Evolutionary conservation across 1,140 invertebrate species (phyloP), one percentile per base, ranked within the genome.

Genomic region (Sinella curviseta): DNA sequence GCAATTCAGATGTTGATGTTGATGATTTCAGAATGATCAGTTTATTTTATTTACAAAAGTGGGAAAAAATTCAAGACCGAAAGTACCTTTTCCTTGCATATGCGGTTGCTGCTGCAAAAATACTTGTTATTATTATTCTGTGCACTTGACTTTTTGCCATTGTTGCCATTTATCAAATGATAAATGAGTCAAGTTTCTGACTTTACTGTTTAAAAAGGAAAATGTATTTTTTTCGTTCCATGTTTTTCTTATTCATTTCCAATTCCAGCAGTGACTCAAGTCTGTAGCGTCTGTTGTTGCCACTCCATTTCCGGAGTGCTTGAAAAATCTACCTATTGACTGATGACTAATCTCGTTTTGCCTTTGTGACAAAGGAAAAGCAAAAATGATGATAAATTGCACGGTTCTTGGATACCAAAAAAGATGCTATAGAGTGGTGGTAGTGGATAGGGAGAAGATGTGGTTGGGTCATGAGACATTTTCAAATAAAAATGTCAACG

Each of bases 141-240:
- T 8, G 8, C 20, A 48, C 20, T 48, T 20, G 39, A 48, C 24
- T 60, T 60, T 3, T 8, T 26, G 57, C 24, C 24, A 60, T 17
- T 26, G 24, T 60, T 26, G 24, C 12, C 8, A 70, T 31, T 30
- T 4, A 70, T 3, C 8, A 70, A 1, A 70, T 70, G 65, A 70
- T 70, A 14, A 70, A 70, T 70, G 65, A 70, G 65, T 31, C 2
- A 8, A 70, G 28, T 70, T 70, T 8, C 4, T 70, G 65, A 70
- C 30, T 30, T 30, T 4, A 4, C 26, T 30, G 24, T 70, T 31
- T 17, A 70, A 33, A 31, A 60, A 17, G 57, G 3, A 60, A 48
- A 48, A 48, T 48, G 39, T 48, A 8, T 48, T 48, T 4, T 48
- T 4, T 48, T 4, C 39, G 17, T 8, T 48, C 4, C 4, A 48